These are phyloP conservation scores for Hoplostethus atlanticus DNA, from an alignment of 2,797 vertebrate genomes.

Conservation along the genomic window DNA sequence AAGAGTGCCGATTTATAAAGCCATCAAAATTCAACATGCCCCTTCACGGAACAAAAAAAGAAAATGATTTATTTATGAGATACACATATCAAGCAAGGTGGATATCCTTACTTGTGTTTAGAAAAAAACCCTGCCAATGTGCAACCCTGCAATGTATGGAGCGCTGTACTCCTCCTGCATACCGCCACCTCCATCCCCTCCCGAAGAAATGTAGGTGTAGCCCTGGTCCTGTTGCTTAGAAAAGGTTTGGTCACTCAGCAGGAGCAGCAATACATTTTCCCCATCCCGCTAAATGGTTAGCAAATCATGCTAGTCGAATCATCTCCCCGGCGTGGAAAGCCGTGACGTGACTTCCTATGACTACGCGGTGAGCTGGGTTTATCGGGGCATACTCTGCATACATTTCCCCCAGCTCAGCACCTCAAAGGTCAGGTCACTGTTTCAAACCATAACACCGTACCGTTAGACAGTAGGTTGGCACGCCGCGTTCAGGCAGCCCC, in stretches of 20 bases:
- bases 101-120: constrained; percentile 18
- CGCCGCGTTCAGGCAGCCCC: background rate
- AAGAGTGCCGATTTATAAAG: constrained; percentile 41
- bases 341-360: constrained; percentile 9
- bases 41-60: constrained; percentile 48
- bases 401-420: background rate
- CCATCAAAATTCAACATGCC: constrained; percentile 56
- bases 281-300: background rate
- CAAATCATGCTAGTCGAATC: constrained; percentile 6
- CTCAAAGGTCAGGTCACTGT: constrained; percentile 10
- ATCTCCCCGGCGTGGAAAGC: background rate
- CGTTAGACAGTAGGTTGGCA: constrained; percentile 1
- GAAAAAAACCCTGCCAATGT: background rate
- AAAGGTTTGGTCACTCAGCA: background rate
- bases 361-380: background rate
- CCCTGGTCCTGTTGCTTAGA: constrained; percentile 29
- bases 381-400: constrained; percentile 1
- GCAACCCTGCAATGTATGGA: background rate
- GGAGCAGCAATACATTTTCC: background rate
- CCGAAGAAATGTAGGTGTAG: constrained; percentile 37
- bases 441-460: background rate
- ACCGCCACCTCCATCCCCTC: constrained; percentile 12
- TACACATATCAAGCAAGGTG: constrained; percentile 44
- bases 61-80: constrained; percentile 59
- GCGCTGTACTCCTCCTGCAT: background rate